Evolutionary conservation across 2,797 vertebrate species (phyloP).

Genomic region (Rhynchotus rufescens): DNA sequence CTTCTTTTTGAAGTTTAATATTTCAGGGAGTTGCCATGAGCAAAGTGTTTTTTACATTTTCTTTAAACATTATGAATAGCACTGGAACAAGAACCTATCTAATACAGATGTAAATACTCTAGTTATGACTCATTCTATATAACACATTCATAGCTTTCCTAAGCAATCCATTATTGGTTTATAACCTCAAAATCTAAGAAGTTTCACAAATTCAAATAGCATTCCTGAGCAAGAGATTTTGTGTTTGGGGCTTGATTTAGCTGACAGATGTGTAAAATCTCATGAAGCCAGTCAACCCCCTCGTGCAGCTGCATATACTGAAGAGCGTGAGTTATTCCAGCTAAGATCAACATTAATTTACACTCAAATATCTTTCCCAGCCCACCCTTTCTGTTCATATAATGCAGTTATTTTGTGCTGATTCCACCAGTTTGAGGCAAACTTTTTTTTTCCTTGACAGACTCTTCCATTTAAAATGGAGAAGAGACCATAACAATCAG

Average conservation of each 20-base stretch:
- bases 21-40: neutral
- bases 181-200: neutral
- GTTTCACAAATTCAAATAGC: neutral
- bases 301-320: constrained; percentile 20
- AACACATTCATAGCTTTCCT: neutral
- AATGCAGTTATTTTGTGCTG: neutral
- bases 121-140: neutral
- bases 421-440: neutral
- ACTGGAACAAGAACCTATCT: neutral
- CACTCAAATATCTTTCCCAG: constrained; percentile 32
- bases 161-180: neutral
- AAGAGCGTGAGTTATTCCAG: constrained; percentile 31
- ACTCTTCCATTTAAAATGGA: neutral
- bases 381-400: neutral
- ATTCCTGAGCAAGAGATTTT: neutral
- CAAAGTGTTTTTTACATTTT: neutral
- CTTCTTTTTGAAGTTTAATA: neutral
- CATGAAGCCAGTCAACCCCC: neutral
- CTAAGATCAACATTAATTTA: constrained; percentile 56
- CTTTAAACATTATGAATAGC: neutral
- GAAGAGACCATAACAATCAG: neutral
- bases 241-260: constrained; percentile 29
- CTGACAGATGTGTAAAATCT: constrained; percentile 43
- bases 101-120: neutral
- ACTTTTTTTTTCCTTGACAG: neutral